Base-by-base conservation (phyloP, 2,888 invertebrate genomes). In the Drosophila prostipennis region DNA sequence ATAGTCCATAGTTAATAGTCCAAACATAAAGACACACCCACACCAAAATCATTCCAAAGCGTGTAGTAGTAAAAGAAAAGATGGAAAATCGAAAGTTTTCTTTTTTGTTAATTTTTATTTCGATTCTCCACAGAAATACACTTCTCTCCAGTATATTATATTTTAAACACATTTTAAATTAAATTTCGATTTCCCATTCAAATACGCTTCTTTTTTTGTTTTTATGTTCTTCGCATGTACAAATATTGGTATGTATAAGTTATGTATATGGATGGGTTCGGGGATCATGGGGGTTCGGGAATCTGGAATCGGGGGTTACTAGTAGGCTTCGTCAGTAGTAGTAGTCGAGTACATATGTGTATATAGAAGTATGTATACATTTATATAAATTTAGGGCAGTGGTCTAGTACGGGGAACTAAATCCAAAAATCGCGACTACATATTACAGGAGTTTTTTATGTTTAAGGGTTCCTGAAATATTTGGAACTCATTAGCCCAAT, bases 41-140 rank as follows among this genome's bases (percentile, higher is more conserved):
- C 29, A 29, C 10, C 46, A 14, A 46, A 46, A 32, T 48, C 48
- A 48, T 11, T 46, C 1, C 11, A 32, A 48, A 5, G n/a, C 43
- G n/a, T 45, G 6, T n/a, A 3, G 8, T 19, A 32, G 32, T 32
- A 11, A 14, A 32, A 7, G 29, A 29, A 29, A 48, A 6, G 11
- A 16, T 16, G 14, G 48, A 19, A 39, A 57, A 57, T 19, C 29
- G 19, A 7, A 36, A 6, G 13, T n/a, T 16, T 29, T 51, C 32
- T 32, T 29, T 72, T 74, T 76, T 56, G 56, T 71, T 73, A 57
- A 65, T 76, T 69, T 88, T 82, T 82, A 89, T 87, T 82, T 82
- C 85, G 81, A 80, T 89, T 82, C 82, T 56, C 74, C 79, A 67
- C 83, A 73, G 80, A 83, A 83, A 80, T 80, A 82, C 89, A 82